These are phyloP conservation scores for Anisognathus igniventris DNA, from an alignment of 2,797 vertebrate species.

Conservation along the genomic window DNA sequence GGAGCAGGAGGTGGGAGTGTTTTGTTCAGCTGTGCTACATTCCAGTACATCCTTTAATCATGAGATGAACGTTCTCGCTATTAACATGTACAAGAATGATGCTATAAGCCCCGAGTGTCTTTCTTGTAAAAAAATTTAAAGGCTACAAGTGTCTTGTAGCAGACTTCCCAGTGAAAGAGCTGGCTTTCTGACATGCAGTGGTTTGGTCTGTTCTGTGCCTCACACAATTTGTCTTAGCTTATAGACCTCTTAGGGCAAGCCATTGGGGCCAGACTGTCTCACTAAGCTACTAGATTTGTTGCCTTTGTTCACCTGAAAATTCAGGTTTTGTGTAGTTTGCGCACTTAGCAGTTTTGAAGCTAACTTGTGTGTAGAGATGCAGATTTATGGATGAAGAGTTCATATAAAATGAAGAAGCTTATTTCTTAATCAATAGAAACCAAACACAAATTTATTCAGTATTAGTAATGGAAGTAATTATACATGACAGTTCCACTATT, in stretches of 20 bases:
- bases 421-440: constrained; percentile 55
- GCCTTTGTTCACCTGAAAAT: not conserved
- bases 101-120: not conserved
- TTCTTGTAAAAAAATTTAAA: not conserved
- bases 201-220: not conserved
- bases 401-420: constrained; percentile 33
- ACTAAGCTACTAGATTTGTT: not conserved
- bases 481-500: constrained; percentile 26
- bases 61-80: not conserved
- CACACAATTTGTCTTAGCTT: not conserved
- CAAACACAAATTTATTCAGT: constrained; percentile 48
- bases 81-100: not conserved
- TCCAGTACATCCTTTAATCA: not conserved
- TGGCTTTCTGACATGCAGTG: not conserved
- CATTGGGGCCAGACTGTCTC: not conserved
- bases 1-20: not conserved
- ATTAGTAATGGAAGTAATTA: constrained; percentile 42
- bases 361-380: not conserved
- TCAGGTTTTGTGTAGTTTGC: not conserved
- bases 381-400: constrained; percentile 11
- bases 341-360: not conserved
- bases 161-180: not conserved
- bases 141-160: not conserved
- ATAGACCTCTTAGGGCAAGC: not conserved
- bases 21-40: not conserved